Evolutionary conservation across 1,140 invertebrate species (phyloP), one percentile per base, ranked within the genome.

Genomic region (Aethina tumida): DNA sequence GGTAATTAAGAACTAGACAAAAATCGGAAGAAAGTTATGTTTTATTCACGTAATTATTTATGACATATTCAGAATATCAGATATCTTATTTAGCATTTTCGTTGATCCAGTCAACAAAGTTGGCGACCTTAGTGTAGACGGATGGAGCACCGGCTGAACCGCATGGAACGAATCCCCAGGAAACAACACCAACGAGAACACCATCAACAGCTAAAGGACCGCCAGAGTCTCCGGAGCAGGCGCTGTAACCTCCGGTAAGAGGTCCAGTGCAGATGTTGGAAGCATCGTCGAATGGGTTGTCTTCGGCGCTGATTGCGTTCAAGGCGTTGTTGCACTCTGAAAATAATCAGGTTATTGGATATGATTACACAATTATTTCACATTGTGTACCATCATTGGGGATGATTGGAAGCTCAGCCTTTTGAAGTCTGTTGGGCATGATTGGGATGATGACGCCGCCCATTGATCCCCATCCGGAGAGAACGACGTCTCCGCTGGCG

Each of bases 101-200:
- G 10, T 34, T 17, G 13, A 43, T 37, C 41, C 41, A 43, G 21
- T 38, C 16, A 14, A 33, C 19, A 14, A 25, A 43, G 33, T 41
- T 53, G 1, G 74, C 70, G 2, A 81, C 74, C 46, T 70, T 71
- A 0, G 80, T 79, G 54, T 79, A 86, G 0, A 86, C 73, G 0
- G 80, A 79, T 1, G 83, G 82, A 1, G 68, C 61, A 10, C 73
- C 70, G 45, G 56, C 60, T 13, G 58, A 46, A 2, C 79, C 78
- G 47, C 81, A 82, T 42, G 83, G 84, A 24, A 73, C 66, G 18
- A 75, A 61, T 8, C 82, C 82, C 78, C 80, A 86, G 2, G 81
- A 85, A 0, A 84, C 81, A n/a, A 84, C 60, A 13, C 84, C 84
- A 37, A 84, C 52, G 39, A 69, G 26, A 9, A 61, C 49, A 14